Conservation (phyloP, 1,140 invertebrate species). For the Leptoteleia sp. region DNA sequence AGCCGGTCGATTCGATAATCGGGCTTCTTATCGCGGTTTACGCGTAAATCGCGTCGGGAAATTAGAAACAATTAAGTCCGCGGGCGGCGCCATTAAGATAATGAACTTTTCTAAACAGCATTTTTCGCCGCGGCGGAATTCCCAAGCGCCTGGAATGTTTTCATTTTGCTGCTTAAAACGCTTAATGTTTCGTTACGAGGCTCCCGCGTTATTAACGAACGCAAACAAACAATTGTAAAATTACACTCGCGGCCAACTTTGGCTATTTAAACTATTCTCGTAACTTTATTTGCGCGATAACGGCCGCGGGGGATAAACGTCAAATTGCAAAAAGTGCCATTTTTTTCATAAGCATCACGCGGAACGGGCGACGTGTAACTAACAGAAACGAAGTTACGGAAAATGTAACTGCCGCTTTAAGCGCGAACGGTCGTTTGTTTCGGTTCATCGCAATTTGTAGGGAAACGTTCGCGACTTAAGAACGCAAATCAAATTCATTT, state of each 20-base stretch:
- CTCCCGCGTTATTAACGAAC: constrained; percentile 6
- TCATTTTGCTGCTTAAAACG: constrained; percentile 13
- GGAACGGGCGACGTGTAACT: no score
- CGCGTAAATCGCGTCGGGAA: constrained; percentile 38
- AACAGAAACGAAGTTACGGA: no score
- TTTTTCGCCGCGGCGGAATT: constrained; percentile 28
- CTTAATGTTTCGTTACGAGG: constrained; percentile 19
- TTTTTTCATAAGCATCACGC: no score
- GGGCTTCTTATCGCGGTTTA: constrained; percentile 30
- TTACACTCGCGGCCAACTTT: background rate
- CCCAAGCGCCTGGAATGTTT: constrained; percentile 30
- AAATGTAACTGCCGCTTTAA: no score
- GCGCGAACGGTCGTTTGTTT: no score
- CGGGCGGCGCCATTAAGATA: constrained; percentile 44
- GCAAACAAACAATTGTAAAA: constrained; percentile 6
- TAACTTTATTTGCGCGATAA: background rate
- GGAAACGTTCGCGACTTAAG: no score
- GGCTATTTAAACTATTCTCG: background rate
- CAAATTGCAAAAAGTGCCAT: no score
- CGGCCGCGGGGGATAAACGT: no score
- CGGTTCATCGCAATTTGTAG: no score
- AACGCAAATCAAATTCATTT: no score
- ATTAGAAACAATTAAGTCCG: constrained; percentile 55
- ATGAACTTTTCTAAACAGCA: constrained; percentile 49
- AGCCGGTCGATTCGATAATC: constrained; percentile 38